Conservation (phyloP, 64 coral and sea anemone species). For the Dendronephthya gigantea region DNA sequence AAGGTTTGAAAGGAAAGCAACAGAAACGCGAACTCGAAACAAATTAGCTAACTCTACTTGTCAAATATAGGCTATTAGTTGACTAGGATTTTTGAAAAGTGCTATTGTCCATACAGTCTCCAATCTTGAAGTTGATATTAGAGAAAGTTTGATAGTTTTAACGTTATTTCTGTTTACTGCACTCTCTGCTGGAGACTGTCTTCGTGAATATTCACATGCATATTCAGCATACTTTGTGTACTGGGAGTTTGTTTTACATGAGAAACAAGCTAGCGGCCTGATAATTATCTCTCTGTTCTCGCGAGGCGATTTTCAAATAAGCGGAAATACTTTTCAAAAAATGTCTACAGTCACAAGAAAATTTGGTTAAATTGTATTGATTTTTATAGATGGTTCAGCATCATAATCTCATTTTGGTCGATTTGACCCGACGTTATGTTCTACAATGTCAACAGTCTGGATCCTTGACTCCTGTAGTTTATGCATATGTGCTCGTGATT, state of each 20-base stretch:
- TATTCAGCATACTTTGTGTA: not conserved
- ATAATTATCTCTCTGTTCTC: too few species aligned
- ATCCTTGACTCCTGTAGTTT: too few species aligned
- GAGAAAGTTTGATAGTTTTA: not conserved
- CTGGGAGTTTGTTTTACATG: not conserved
- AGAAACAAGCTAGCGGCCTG: not conserved
- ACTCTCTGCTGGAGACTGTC: not conserved
- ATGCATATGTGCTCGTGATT: too few species aligned
- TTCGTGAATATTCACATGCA: not conserved
- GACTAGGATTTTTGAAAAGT: not conserved
- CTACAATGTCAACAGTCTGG: too few species aligned
- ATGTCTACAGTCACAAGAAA: too few species aligned
- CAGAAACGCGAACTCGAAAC: not conserved
- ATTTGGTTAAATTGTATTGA: too few species aligned
- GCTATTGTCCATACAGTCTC: not conserved
- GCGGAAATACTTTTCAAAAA: too few species aligned
- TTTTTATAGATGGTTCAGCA: too few species aligned
- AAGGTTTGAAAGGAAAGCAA: not conserved
- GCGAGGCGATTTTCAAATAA: too few species aligned
- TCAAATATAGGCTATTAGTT: not conserved
- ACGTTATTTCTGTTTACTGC: not conserved
- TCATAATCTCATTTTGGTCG: too few species aligned
- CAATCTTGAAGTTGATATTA: not conserved
- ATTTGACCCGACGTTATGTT: too few species aligned
- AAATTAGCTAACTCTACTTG: not conserved